A percentile compares a stretch with the other conserved stretches of the same genome.
Evolutionary conservation across 2,888 invertebrate species (phyloP).

Genomic region (Scaptomyza polygonia): DNA sequence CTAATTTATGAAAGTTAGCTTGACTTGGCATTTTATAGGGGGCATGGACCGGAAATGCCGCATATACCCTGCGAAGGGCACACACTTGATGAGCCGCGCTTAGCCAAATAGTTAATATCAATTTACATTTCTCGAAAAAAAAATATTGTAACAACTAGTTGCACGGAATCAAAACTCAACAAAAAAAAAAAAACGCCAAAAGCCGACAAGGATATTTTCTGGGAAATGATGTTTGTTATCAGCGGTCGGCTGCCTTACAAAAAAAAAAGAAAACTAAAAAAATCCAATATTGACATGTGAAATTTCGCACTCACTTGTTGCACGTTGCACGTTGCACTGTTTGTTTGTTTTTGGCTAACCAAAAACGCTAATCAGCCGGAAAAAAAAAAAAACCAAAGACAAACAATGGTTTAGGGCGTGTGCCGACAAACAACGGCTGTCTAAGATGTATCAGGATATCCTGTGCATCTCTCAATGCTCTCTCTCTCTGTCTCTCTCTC

Average conservation of each 20-base stretch:
- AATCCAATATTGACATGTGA: conserved; percentile 63
- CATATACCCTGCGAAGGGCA: background rate
- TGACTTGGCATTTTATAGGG: conserved; percentile 54
- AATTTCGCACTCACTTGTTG: conserved; percentile 60
- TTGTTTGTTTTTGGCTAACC: conserved; percentile 41
- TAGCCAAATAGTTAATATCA: conserved; percentile 36
- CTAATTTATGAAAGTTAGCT: conserved; percentile 76
- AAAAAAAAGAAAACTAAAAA: conserved; percentile 3
- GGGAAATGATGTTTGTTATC: conserved; percentile 38
- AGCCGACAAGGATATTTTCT: conserved; percentile 49
- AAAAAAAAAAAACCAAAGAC: background rate
- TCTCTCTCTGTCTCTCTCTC: no score
- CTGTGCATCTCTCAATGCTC: conserved; percentile 24
- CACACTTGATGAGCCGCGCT: conserved; percentile 11
- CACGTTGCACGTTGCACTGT: conserved; percentile 25
- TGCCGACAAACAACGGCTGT: conserved; percentile 29
- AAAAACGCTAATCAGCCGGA: conserved; percentile 43
- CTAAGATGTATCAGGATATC: conserved; percentile 48
- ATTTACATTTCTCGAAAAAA: conserved; percentile 6
- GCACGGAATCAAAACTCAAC: conserved; percentile 10
- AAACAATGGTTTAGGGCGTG: conserved; percentile 26
- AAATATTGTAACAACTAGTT: conserved; percentile 26
- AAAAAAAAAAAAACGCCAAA: no score
- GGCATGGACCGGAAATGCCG: conserved; percentile 34
- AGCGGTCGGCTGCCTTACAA: conserved; percentile 38